Evolutionary conservation across 2,888 invertebrate species (phyloP).

Genomic region (Morinoia aosen): DNA sequence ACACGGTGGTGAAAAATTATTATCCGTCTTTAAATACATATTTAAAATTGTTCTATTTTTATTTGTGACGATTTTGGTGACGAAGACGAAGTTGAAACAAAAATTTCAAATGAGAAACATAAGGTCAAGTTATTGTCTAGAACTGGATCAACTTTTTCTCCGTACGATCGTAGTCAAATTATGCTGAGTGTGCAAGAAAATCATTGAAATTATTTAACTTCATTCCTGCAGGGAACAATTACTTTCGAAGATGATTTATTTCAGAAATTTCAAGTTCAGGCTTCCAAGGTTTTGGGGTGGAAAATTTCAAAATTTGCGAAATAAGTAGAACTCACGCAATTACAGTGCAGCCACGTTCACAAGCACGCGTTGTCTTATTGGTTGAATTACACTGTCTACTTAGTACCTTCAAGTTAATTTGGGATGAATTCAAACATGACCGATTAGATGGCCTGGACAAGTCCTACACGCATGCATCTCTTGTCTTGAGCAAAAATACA

Average conservation of each 20-base stretch:
- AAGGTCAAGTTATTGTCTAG: neutral
- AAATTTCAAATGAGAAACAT: neutral
- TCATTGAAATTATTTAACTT: neutral
- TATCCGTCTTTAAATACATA: too few relatives aligned
- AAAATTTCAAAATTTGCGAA: neutral
- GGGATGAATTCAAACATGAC: too few relatives aligned
- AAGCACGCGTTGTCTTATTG: neutral
- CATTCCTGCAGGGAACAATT: neutral
- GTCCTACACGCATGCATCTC: too few relatives aligned
- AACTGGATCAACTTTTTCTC: neutral
- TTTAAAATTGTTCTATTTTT: too few relatives aligned
- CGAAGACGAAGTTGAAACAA: too few relatives aligned
- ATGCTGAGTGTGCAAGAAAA: neutral
- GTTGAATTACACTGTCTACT: neutral
- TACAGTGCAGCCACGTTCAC: neutral
- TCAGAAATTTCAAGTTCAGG: neutral
- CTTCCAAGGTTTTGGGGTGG: neutral
- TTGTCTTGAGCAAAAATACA: neutral
- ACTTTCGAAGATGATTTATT: neutral
- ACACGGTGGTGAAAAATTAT: too few relatives aligned
- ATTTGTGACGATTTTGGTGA: too few relatives aligned
- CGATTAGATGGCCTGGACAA: too few relatives aligned
- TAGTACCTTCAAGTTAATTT: too few relatives aligned
- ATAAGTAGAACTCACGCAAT: neutral
- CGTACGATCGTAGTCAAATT: neutral